These are phyloP conservation scores for Colletes gigas DNA, from an alignment of 1,140 invertebrate species.

Conservation along the genomic window DNA sequence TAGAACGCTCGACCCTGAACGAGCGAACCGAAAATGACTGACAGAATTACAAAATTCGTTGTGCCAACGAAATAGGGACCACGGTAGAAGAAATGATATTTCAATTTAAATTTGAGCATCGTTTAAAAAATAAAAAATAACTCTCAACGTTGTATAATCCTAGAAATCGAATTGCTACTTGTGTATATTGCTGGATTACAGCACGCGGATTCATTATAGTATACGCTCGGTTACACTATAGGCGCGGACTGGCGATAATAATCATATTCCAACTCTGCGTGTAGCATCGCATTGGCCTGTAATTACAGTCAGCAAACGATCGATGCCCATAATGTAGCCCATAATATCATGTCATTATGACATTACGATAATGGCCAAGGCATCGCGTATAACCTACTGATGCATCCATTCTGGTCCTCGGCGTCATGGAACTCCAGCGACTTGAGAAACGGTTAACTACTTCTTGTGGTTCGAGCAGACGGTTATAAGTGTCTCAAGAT, in stretches of 20 bases:
- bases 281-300: conserved; percentile 37
- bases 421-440: not conserved
- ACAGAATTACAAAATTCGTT: not conserved
- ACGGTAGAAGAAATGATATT: too few relatives aligned
- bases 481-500: not conserved
- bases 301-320: conserved; percentile 64
- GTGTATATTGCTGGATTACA: not conserved
- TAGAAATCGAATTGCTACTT: not conserved
- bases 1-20: conserved; percentile 44
- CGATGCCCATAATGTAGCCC: conserved; percentile 59
- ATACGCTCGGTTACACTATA: not conserved
- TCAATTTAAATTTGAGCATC: too few relatives aligned
- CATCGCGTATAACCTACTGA: conserved; percentile 13
- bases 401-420: not conserved
- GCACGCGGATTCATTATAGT: not conserved
- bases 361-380: conserved; percentile 60
- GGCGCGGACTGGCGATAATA: conserved; percentile 38
- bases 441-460: conserved; percentile 18
- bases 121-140: too few relatives aligned
- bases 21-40: not conserved
- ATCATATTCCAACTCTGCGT: conserved; percentile 43
- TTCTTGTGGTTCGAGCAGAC: not conserved
- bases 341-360: conserved; percentile 63
- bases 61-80: not conserved
- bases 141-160: not conserved